Conservation (phyloP, 2,888 invertebrate species). For the Clostera curtula region DNA sequence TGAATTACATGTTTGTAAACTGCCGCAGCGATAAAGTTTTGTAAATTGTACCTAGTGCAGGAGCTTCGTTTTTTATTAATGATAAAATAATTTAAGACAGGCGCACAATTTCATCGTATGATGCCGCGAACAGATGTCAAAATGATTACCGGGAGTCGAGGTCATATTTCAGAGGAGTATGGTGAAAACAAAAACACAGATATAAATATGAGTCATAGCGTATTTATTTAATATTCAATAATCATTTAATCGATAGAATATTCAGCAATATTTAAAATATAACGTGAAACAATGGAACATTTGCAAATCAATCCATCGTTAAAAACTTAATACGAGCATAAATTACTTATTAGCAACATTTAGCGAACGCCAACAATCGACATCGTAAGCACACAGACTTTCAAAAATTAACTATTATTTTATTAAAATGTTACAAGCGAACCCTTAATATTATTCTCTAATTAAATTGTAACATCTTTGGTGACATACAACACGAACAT, state of each 20-base stretch:
- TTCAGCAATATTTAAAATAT: conserved; percentile 72
- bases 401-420: conserved; percentile 43
- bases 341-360: conserved; percentile 43
- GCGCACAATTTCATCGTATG: no score
- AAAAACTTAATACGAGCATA: conserved; percentile 65
- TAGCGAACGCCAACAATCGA: conserved; percentile 46
- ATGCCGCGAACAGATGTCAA: no score
- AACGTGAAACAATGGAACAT: conserved; percentile 69
- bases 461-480: no score
- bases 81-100: no score
- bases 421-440: conserved; percentile 33
- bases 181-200: neutral
- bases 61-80: no score
- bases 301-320: conserved; percentile 59
- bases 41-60: no score
- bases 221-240: conserved; percentile 73
- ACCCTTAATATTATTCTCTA: conserved; percentile 12
- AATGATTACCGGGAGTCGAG: no score
- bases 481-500: no score
- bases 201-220: conserved; percentile 69
- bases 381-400: conserved; percentile 61
- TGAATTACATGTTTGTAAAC: no score
- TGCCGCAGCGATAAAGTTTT: no score
- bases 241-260: conserved; percentile 70
- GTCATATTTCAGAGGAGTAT: no score